Evolutionary conservation across 2,797 vertebrate genomes (phyloP), one percentile per base, ranked within the genome.

Genomic region (Pseudopleuronectes americanus): DNA sequence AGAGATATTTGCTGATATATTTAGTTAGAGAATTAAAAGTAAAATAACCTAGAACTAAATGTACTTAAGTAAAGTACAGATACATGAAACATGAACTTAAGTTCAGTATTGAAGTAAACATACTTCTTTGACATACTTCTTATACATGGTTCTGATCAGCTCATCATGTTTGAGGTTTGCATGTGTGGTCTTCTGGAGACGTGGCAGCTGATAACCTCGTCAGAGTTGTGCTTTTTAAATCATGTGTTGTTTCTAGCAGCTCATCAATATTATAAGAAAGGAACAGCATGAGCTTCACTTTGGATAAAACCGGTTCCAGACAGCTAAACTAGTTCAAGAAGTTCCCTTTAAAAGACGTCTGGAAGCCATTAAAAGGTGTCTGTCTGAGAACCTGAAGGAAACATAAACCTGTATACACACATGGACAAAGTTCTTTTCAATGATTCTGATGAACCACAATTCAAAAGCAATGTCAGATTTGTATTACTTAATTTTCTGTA

Each of bases 241-340:
- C 33, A 28, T 22, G 22, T 59, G 17, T 19, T 28, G 41, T 63
- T 59, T 71, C 4, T 36, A 52, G 23, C 31, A 53, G 47, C 23
- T 49, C 45, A 23, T 57, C 56, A 28, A 52, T 21, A 38, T 48
- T 43, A 38, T 47, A 12, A 31, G 4, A 8, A 61, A 14, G 2
- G 33, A 52, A 48, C 5, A 28, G 24, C 53, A 33, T 49, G 2
- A 63, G 21, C 10, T 33, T 36, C 1, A 33, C 19, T 57, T 31
- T 7, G 0, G 5, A 68, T 60, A 8, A 24, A 63, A 54, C 36
- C 13, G 7, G 3, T 14, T 61, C 47, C n/a, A 51, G 51, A 53
- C 56, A 60, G 26, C 33, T 28, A 48, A 54, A 48, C 23, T 60
- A 64, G 47, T 28, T 28, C 5, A 36, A 38, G 21, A 48, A 57